Base-by-base conservation (phyloP, 1,140 invertebrate species). In the Achroia grisella region DNA sequence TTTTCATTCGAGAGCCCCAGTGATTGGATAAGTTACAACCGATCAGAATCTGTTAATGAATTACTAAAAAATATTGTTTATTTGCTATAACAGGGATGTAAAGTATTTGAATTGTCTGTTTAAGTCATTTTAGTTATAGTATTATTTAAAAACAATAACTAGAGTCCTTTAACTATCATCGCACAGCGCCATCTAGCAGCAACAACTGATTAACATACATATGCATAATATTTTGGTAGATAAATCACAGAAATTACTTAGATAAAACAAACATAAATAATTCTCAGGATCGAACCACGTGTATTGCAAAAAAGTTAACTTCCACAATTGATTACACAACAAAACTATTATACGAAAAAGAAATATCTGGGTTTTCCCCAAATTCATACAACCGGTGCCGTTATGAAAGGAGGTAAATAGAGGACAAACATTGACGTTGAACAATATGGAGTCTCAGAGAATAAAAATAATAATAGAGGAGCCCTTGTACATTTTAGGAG, bases 371-470 rank as follows among this genome's bases (percentile, higher is more conserved):
- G 17, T 17, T 37, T 37, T n/a, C 35, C 35, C 5, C 10, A 35
- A 37, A 15, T 14, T 14, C 35, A n/a, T 8, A 37, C 13, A 37
- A 37, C 17, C 13, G 35, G 8, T 5, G 10, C 13, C 14, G 35
- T 5, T 17, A 15, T 15, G 17, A 37, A 17, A 37, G 35, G 17
- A 37, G 35, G 35, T 8, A 37, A 37, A 37, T 17, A n/a, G 35
- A 37, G n/a, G 13, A 37, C 35, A 17, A 37, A 15, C 35, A 37
- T 17, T 37, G 35, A 37, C 35, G 35, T 23, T 37, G 35, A 37
- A 37, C 35, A 37, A 37, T 37, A 37, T 37, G 35, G 35, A 37
- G 15, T 37, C 14, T 8, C 15, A 17, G 35, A 11, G 17, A 37
- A 37, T 37, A 37, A 37, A 37, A 37, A 37, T 37, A 37, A 37